phyloP scores from a whole-genome alignment of 2,888 invertebrate genomes.

The Tryphoninae sp. region DNA sequence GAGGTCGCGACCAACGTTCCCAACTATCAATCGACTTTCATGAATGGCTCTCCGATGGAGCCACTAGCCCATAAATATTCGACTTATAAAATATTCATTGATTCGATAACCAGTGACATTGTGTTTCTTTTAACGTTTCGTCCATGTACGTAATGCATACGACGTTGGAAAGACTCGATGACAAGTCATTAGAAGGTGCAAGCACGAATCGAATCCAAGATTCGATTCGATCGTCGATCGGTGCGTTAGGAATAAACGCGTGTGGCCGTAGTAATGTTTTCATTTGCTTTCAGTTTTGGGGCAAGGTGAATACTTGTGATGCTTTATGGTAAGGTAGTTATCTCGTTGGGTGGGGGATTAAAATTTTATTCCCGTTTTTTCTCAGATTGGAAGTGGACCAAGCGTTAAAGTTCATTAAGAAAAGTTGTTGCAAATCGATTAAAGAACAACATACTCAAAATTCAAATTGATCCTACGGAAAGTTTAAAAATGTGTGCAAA shows the following conservation, averaged over 20 bases:
- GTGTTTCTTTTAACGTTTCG: too few relatives aligned
- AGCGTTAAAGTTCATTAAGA: too few relatives aligned
- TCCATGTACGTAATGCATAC: too few relatives aligned
- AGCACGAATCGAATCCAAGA: constrained; percentile 11
- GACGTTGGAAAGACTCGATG: too few relatives aligned
- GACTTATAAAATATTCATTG: constrained; percentile 8
- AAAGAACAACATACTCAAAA: too few relatives aligned
- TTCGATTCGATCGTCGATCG: constrained; percentile 33
- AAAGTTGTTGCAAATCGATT: too few relatives aligned
- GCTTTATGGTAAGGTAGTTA: neutral
- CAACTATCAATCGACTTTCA: neutral
- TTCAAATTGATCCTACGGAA: too few relatives aligned
- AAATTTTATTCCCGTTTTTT: too few relatives aligned
- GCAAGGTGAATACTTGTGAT: constrained; percentile 20
- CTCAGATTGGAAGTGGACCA: too few relatives aligned
- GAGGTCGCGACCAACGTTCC: neutral
- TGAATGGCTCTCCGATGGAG: neutral
- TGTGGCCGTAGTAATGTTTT: constrained; percentile 21
- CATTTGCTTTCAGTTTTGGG: neutral
- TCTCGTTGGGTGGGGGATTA: too few relatives aligned
- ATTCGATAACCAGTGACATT: neutral
- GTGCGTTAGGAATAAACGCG: constrained; percentile 22
- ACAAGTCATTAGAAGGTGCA: too few relatives aligned
- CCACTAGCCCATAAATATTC: constrained; percentile 4
- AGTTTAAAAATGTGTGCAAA: too few relatives aligned